Conservation (phyloP, 1,140 invertebrate species). For the Drosophila gunungcola region DNA sequence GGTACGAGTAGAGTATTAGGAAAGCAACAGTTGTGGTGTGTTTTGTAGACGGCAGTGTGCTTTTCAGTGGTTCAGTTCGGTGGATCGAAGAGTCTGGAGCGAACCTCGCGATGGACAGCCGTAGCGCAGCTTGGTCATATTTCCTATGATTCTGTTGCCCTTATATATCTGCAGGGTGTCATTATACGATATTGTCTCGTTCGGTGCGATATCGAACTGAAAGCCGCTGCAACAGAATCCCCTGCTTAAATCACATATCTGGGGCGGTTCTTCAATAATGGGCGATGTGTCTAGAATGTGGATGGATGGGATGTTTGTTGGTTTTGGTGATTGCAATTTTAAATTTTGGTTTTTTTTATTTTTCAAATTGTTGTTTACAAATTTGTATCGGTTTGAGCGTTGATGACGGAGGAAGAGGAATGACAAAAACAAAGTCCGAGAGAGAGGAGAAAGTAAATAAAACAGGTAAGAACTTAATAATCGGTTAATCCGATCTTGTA, state of each 20-base stretch:
- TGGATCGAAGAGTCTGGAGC: slow-evolving; percentile 45
- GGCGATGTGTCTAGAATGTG: slow-evolving; percentile 82
- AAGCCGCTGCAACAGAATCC: slow-evolving; percentile 78
- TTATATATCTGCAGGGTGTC: slow-evolving; percentile 73
- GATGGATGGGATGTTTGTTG: slow-evolving; percentile 69
- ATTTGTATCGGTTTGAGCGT: slow-evolving; percentile 14
- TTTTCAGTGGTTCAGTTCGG: slow-evolving; percentile 22
- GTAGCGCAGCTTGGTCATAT: slow-evolving; percentile 74
- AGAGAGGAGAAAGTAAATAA: slow-evolving; percentile 49
- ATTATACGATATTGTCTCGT: slow-evolving; percentile 80
- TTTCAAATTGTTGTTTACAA: slow-evolving; percentile 22
- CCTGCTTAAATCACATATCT: slow-evolving; percentile 68
- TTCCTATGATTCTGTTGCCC: slow-evolving; percentile 78
- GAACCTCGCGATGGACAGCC: slow-evolving; percentile 81
- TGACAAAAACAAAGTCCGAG: slow-evolving; percentile 28
- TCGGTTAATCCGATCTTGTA: slow-evolving; percentile 14
- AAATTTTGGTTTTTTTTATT: slow-evolving; percentile 34
- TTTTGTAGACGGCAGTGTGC: slow-evolving; percentile 27
- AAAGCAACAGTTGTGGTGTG: slow-evolving; percentile 16
- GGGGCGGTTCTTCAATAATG: slow-evolving; percentile 75
- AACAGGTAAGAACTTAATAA: slow-evolving; percentile 30
- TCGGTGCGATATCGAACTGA: slow-evolving; percentile 76
- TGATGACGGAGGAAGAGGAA: slow-evolving; percentile 3
- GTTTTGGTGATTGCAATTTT: slow-evolving; percentile 35
- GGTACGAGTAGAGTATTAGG: slow-evolving; percentile 3